phyloP scores from a whole-genome alignment of 2,113 vertebrate species.

The Rhadina sibilatrix region DNA sequence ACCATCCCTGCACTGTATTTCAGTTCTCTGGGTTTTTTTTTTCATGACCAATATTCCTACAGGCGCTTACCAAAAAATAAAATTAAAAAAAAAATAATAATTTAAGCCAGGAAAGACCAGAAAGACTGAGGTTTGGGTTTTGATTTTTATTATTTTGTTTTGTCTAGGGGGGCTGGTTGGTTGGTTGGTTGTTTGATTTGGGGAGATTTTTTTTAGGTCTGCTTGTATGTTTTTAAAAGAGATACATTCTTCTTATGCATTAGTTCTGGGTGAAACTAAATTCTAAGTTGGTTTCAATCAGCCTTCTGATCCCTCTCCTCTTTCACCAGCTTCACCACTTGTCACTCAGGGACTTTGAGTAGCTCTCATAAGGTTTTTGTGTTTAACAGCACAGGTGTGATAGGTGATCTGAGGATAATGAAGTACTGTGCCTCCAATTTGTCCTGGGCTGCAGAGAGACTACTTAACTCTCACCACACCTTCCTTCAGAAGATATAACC shows the following conservation, averaged over 20 bases:
- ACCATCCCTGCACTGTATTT: background rate
- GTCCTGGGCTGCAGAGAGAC: background rate
- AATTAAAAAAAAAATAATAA: too few relatives aligned
- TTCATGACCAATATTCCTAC: background rate
- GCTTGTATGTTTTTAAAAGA: background rate
- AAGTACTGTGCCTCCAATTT: background rate
- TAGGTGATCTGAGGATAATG: background rate
- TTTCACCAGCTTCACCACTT: background rate
- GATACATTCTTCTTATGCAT: background rate
- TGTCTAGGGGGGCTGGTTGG: background rate
- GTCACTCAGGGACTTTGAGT: background rate
- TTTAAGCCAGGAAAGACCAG: background rate
- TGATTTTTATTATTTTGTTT: background rate
- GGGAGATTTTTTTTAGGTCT: background rate
- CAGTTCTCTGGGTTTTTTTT: background rate
- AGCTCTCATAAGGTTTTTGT: background rate
- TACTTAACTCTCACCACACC: background rate
- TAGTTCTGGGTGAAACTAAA: background rate
- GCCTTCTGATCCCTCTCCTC: background rate
- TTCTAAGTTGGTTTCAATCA: background rate
- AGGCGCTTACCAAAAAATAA: background rate
- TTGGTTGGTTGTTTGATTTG: background rate
- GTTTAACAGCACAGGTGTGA: background rate
- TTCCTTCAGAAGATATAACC: background rate
- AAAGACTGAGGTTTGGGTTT: fast-evolving